phyloP scores from a whole-genome alignment of 2,888 invertebrate genomes.

The Drosophila percnosoma region DNA sequence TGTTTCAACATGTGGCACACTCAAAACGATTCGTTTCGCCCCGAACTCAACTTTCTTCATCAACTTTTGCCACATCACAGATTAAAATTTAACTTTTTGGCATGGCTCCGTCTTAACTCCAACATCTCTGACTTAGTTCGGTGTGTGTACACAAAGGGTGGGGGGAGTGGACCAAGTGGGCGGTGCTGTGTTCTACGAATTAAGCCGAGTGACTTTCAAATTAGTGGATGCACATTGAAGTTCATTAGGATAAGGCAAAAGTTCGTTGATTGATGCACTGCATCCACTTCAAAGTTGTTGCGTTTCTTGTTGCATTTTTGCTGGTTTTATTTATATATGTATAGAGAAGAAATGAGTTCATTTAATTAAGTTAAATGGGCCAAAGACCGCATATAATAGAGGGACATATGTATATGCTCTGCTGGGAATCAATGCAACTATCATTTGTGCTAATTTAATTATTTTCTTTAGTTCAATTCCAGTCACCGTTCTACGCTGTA shows the following conservation, averaged over 20 bases:
- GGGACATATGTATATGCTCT: neutral
- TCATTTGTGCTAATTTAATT: neutral
- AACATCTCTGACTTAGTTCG: slow-evolving; percentile 29
- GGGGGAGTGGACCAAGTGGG: slow-evolving; percentile 25
- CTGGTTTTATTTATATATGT: slow-evolving; percentile 15
- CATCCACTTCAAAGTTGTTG: slow-evolving; percentile 36
- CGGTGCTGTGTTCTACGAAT: slow-evolving; percentile 57
- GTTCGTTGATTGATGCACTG: slow-evolving; percentile 71
- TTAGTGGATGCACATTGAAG: slow-evolving; percentile 69
- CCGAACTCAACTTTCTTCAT: slow-evolving; percentile 71
- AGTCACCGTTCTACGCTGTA: neutral
- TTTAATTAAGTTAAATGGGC: slow-evolving; percentile 7
- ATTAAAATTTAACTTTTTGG: slow-evolving; percentile 80
- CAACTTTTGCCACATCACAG: slow-evolving; percentile 78
- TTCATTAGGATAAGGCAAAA: slow-evolving; percentile 72
- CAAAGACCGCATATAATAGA: neutral
- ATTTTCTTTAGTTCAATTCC: neutral
- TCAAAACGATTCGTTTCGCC: slow-evolving; percentile 39
- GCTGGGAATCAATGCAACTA: neutral
- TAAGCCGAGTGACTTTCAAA: slow-evolving; percentile 78
- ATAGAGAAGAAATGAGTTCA: neutral
- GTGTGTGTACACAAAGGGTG: slow-evolving; percentile 10
- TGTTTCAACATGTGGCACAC: slow-evolving; percentile 65
- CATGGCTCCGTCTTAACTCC: slow-evolving; percentile 56
- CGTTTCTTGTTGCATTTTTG: slow-evolving; percentile 5